Evolutionary conservation across 1,140 invertebrate genomes (phyloP).

Genomic region (Cecropterus lyciades): DNA sequence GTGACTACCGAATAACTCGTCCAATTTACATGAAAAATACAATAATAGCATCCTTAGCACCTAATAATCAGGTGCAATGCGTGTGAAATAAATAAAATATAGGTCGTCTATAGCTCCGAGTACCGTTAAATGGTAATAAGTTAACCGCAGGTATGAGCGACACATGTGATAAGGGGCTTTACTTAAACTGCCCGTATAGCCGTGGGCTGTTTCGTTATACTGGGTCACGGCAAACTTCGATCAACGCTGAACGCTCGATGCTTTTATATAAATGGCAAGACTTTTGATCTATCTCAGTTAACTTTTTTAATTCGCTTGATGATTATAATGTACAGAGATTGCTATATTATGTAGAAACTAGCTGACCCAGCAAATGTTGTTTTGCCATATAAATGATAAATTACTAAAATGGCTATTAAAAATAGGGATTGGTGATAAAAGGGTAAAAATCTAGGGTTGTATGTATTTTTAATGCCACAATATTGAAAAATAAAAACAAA

Average conservation of each 20-base stretch:
- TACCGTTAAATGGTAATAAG: slow-evolving; percentile 39
- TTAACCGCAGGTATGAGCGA: slow-evolving; percentile 22
- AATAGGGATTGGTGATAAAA: too few relatives aligned
- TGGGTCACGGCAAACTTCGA: slow-evolving; percentile 65
- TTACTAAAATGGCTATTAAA: too few relatives aligned
- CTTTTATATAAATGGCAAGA: not conserved
- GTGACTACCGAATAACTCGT: slow-evolving; percentile 20
- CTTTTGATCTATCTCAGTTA: too few relatives aligned
- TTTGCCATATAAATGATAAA: too few relatives aligned
- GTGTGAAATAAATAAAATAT: slow-evolving; percentile 8
- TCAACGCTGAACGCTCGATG: slow-evolving; percentile 17
- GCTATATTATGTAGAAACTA: too few relatives aligned
- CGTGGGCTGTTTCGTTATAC: slow-evolving; percentile 29
- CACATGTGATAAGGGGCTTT: slow-evolving; percentile 38
- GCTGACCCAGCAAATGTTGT: too few relatives aligned
- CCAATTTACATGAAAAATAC: slow-evolving; percentile 3
- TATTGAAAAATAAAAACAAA: too few relatives aligned
- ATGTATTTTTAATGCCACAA: too few relatives aligned
- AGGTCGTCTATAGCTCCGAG: slow-evolving; percentile 21
- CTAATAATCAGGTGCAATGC: slow-evolving; percentile 8
- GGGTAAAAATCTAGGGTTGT: too few relatives aligned
- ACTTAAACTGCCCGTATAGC: slow-evolving; percentile 12
- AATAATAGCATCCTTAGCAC: slow-evolving; percentile 13
- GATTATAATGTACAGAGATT: too few relatives aligned
- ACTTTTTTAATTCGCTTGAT: too few relatives aligned